Conservation (phyloP, 2,888 invertebrate species). For the Allygus modestus region DNA sequence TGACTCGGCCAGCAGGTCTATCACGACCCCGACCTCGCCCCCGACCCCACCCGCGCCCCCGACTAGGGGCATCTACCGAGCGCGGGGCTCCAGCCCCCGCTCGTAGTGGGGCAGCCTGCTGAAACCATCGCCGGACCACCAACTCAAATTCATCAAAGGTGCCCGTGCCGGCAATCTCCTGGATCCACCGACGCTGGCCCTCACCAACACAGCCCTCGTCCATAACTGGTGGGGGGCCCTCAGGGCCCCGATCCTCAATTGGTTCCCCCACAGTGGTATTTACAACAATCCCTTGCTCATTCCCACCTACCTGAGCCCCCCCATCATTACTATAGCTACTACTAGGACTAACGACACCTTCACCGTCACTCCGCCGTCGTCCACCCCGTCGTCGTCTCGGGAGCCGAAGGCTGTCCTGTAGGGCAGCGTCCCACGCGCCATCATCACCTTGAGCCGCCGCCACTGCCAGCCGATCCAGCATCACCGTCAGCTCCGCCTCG, state of each 20-base stretch:
- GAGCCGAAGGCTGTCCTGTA: background rate
- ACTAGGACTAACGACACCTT: background rate
- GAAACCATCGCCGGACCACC: background rate
- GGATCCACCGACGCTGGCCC: background rate
- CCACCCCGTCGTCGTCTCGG: background rate
- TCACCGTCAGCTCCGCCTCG: background rate
- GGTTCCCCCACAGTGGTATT: background rate
- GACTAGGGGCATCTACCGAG: background rate
- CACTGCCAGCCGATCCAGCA: background rate
- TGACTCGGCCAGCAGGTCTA: background rate
- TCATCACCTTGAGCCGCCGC: background rate
- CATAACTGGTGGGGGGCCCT: background rate
- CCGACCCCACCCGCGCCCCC: background rate
- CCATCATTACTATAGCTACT: background rate
- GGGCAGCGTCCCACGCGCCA: background rate
- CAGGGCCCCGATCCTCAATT: too few relatives aligned
- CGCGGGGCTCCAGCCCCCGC: background rate
- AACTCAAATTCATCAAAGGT: background rate
- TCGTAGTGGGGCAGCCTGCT: background rate
- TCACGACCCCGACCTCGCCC: background rate
- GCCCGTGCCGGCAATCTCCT: background rate
- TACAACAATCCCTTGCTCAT: background rate
- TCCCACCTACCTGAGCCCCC: background rate
- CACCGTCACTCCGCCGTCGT: background rate
- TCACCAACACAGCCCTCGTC: background rate